phyloP scores from a whole-genome alignment of 2,113 vertebrate genomes.

The Maccullochella peelii region DNA sequence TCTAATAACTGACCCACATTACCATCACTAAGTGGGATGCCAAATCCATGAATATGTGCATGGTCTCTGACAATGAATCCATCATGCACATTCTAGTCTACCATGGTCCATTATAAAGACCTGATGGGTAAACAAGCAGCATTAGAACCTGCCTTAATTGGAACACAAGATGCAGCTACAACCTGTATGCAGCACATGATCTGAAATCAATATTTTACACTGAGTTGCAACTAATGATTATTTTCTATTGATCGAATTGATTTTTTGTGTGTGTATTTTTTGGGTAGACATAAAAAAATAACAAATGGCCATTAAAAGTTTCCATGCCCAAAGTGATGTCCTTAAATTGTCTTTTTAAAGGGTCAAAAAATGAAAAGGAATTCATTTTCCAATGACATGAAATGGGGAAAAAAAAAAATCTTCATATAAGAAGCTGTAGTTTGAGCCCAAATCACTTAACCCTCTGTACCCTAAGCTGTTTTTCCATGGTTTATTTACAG shows the following conservation, averaged over 20 bases:
- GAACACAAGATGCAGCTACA: neutral
- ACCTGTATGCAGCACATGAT: neutral
- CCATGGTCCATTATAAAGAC: neutral
- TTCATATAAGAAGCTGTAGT: neutral
- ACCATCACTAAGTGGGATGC: conserved; percentile 1
- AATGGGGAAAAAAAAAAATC: too few species aligned
- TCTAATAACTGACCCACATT: conserved; percentile 33
- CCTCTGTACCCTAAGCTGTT: too few species aligned
- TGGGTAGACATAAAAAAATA: neutral
- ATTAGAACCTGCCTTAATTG: neutral
- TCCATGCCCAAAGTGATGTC: neutral
- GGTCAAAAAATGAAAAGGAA: neutral
- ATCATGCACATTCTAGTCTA: neutral
- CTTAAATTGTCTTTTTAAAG: neutral
- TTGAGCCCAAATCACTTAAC: neutral
- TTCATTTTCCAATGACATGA: too few species aligned
- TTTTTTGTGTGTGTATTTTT: neutral
- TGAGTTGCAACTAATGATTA: neutral
- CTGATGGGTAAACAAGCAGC: neutral
- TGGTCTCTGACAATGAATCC: neutral
- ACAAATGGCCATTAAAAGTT: too few species aligned
- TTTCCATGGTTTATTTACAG: neutral
- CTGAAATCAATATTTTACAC: neutral
- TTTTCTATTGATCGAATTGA: neutral
- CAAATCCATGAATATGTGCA: conserved; percentile 10